Percentiles rank a stretch among this genome's conserved stretches.
These are phyloP conservation scores for Lepidurus apus DNA, from an alignment of 1,140 invertebrate genomes.

Conservation along the genomic window DNA sequence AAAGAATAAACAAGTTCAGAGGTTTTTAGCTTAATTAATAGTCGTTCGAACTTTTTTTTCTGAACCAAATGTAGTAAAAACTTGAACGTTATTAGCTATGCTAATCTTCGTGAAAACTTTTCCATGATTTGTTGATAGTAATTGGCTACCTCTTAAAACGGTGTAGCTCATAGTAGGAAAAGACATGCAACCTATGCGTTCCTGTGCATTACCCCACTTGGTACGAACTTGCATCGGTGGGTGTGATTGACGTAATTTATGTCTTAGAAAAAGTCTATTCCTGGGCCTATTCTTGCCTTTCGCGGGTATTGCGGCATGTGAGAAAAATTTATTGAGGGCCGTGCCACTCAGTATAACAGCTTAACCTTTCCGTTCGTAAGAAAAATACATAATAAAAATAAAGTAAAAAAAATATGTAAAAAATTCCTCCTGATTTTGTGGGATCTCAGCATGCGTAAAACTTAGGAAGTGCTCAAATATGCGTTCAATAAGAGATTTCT, in stretches of 20 bases:
- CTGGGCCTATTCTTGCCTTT: background rate
- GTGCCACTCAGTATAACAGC: too few species aligned
- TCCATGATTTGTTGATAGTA: background rate
- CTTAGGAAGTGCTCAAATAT: too few species aligned
- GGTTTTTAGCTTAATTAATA: too few species aligned
- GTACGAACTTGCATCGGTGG: background rate
- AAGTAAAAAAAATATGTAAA: too few species aligned
- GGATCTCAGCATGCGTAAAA: too few species aligned
- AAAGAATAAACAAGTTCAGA: too few species aligned
- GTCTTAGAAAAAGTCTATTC: conserved; percentile 1
- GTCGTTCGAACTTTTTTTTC: too few species aligned
- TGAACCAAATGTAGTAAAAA: too few species aligned
- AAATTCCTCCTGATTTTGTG: too few species aligned
- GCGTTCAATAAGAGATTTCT: too few species aligned
- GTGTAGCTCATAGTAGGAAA: background rate
- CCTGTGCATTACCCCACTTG: background rate
- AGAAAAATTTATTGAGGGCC: background rate
- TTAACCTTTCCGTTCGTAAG: background rate
- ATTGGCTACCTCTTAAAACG: background rate
- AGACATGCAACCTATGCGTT: background rate
- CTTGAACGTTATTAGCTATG: too few species aligned
- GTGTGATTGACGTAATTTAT: conserved; percentile 3
- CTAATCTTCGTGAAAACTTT: background rate
- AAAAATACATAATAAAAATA: too few species aligned
- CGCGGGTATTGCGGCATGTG: background rate